These are phyloP conservation scores for Stegodyphus dumicola DNA, from an alignment of 1,140 invertebrate species.

Conservation along the genomic window DNA sequence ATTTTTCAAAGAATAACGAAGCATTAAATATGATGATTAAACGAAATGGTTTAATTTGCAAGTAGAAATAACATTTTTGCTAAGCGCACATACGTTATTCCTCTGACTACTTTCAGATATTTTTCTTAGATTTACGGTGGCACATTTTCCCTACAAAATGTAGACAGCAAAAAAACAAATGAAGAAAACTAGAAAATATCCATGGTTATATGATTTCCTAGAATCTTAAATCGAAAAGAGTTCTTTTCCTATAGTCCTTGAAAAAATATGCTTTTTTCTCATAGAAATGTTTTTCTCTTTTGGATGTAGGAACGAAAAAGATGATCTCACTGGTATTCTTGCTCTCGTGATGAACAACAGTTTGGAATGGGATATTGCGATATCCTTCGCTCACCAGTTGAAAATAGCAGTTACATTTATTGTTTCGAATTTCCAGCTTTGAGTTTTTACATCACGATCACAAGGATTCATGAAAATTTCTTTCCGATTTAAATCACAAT, in stretches of 20 bases:
- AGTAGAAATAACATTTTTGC: not conserved
- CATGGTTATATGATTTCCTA: not conserved
- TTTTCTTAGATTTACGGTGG: too few relatives aligned
- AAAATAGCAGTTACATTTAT: slow-evolving; percentile 77
- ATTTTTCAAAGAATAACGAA: too few relatives aligned
- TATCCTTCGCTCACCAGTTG: slow-evolving; percentile 69
- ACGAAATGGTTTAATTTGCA: not conserved
- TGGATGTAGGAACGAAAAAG: slow-evolving; percentile 15
- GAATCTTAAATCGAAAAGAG: not conserved
- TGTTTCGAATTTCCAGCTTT: slow-evolving; percentile 83
- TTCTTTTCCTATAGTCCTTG: not conserved
- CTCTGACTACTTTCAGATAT: too few relatives aligned
- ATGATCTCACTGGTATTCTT: slow-evolving; percentile 27
- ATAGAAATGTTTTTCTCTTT: not conserved
- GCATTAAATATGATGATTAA: too few relatives aligned
- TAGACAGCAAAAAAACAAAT: not conserved
- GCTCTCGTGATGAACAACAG: not conserved
- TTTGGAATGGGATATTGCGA: not conserved
- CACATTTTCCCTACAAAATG: not conserved
- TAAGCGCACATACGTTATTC: too few relatives aligned
- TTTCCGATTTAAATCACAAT: slow-evolving; percentile 77
- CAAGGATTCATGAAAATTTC: slow-evolving; percentile 82
- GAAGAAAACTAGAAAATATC: not conserved
- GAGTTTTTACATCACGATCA: slow-evolving; percentile 75
- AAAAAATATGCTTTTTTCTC: slow-evolving; percentile 18